phyloP scores from a whole-genome alignment of 2,888 invertebrate genomes.

The Heliconius erato region DNA sequence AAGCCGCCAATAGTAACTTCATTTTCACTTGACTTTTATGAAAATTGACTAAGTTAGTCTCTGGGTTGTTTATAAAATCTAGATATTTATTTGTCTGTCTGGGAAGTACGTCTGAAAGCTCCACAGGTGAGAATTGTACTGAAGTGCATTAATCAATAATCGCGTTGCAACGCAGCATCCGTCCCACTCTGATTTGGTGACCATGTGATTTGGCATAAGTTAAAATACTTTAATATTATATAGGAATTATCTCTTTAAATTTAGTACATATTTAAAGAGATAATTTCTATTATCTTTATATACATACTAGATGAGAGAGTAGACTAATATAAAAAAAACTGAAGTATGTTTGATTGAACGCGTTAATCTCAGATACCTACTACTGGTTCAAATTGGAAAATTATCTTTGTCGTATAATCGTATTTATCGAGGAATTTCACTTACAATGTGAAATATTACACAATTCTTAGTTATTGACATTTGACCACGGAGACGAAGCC shows the following conservation, averaged over 20 bases:
- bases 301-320: no score
- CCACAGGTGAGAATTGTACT: constrained; percentile 10
- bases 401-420: no score
- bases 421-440: no score
- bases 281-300: neutral
- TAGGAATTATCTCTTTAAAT: no score
- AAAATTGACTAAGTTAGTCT: neutral
- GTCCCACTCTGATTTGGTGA: neutral
- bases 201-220: neutral
- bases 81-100: neutral
- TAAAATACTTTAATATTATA: neutral
- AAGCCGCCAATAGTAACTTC: neutral
- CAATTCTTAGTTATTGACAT: no score
- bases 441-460: no score
- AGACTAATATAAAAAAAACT: neutral
- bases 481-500: no score
- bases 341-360: neutral
- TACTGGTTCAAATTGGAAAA: no score
- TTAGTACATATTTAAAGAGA: neutral
- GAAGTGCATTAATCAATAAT: constrained; percentile 24
- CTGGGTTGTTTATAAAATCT: neutral
- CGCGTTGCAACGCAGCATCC: constrained; percentile 19
- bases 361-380: no score
- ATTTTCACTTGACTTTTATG: neutral
- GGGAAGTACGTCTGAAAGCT: constrained; percentile 13